Evolutionary conservation across 2,888 invertebrate species (phyloP).

Genomic region (Crossocerus cetratus): DNA sequence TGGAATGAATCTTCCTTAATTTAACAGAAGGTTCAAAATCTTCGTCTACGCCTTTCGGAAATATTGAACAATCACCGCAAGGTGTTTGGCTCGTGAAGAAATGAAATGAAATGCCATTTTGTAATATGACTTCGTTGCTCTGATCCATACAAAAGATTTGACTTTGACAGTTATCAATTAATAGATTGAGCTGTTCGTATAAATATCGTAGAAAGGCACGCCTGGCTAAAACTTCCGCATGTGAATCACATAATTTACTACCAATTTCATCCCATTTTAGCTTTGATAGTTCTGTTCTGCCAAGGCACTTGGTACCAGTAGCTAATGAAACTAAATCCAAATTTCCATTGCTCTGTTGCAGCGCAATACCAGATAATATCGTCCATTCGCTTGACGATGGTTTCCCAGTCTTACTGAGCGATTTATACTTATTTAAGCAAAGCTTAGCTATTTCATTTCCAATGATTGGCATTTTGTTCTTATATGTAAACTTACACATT

Average conservation of each 20-base stretch:
- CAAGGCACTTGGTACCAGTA: slow-evolving; percentile 95
- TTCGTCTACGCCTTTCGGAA: slow-evolving; percentile 79
- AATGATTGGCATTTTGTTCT: slow-evolving; percentile 59
- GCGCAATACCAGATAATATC: slow-evolving; percentile 86
- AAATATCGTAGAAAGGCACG: slow-evolving; percentile 89
- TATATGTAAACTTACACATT: too few species aligned
- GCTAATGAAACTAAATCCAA: slow-evolving; percentile 87
- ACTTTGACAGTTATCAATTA: slow-evolving; percentile 66
- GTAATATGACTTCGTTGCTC: slow-evolving; percentile 78
- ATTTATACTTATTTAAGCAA: slow-evolving; percentile 81
- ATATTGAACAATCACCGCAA: slow-evolving; percentile 96
- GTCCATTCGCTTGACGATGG: slow-evolving; percentile 90
- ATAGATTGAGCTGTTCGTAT: slow-evolving; percentile 81
- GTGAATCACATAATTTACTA: slow-evolving; percentile 90
- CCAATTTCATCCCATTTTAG: slow-evolving; percentile 81
- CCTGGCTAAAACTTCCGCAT: slow-evolving; percentile 93
- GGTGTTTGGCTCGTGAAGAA: slow-evolving; percentile 93
- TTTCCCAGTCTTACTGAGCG: slow-evolving; percentile 88
- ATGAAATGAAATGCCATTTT: slow-evolving; percentile 83
- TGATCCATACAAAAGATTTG: slow-evolving; percentile 73
- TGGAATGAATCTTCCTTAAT: slow-evolving; percentile 53
- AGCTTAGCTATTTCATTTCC: slow-evolving; percentile 79
- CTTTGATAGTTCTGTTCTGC: slow-evolving; percentile 78
- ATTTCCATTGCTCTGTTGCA: slow-evolving; percentile 68
- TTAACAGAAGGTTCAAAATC: slow-evolving; percentile 45